Base-by-base conservation (phyloP, 2,113 vertebrate species). In the Gallinago jamesoni region DNA sequence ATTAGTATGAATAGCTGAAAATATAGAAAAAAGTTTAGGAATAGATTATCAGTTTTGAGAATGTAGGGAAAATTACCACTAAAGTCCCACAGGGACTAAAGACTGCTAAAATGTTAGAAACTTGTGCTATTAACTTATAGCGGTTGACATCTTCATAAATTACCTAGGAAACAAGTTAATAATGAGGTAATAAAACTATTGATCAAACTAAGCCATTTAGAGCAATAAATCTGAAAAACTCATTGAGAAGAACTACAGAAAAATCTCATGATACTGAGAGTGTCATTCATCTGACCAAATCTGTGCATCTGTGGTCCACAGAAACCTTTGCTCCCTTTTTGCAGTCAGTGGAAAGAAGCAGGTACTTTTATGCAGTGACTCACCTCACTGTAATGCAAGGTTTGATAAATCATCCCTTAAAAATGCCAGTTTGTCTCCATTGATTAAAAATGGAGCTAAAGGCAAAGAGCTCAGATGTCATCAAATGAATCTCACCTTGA, bases 251-350 rank as follows among this genome's bases (percentile, higher is more conserved):
- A 56, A 69, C 17, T 20, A 9, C 22, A 86, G 43, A 24, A 62
- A 52, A 63, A 9, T 2, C 9, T 84, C 23, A 11, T 15, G 12
- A 47, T 60, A 28, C 4, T 11, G 39, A 35, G 11, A 53, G 11
- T 10, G 13, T 3, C 14, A 27, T 67, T 85, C 55, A n/a, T 33
- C 28, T 21, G 17, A 55, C 21, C 33, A 35, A 55, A 64, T 41
- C 3, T n/a, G 39, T 45, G 25, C n/a, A 50, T 45, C 27, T 69
- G 35, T 17, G n/a, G 14, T 12, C 14, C 25, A 21, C 0, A 0
- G 60, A 66, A 31, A 4, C 19, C 27, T 83, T 79, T 93, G 14
- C 5, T 86, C 8, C 22, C 30, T 52, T 91, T 79, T 72, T n/a
- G 17, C n/a, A 80, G 33, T 50, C 25, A 10, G 2, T 41, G 57